phyloP scores from a whole-genome alignment of 2,113 vertebrate species.

The Gnathonemus echidnorhynchus region DNA sequence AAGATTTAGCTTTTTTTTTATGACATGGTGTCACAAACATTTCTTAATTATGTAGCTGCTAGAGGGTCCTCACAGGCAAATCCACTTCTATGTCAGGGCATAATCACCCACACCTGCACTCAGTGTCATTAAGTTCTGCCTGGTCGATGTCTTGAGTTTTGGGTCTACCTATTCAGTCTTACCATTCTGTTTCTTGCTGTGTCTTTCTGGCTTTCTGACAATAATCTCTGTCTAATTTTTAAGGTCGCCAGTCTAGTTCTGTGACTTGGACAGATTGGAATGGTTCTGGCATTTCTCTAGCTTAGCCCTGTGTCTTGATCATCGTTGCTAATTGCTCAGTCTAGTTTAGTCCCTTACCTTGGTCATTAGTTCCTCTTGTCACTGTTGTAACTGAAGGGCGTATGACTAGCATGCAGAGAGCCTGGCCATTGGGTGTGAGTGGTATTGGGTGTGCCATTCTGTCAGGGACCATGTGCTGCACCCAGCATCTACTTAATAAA shows the following conservation, averaged over 20 bases:
- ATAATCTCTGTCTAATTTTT: neutral
- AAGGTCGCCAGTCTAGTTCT: neutral
- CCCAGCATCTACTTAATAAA: neutral
- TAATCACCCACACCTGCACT: neutral
- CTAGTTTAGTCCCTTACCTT: neutral
- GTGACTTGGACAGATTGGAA: neutral
- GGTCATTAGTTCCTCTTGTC: neutral
- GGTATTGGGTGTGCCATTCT: neutral
- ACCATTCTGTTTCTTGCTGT: neutral
- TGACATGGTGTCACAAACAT: neutral
- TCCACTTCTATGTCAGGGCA: neutral
- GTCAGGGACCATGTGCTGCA: neutral
- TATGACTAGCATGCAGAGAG: neutral
- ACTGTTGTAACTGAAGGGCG: neutral
- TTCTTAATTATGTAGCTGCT: neutral
- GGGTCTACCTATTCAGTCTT: neutral
- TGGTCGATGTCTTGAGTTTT: neutral
- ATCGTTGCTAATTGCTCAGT: neutral
- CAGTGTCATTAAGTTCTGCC: neutral
- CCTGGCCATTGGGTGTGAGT: neutral
- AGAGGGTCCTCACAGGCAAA: neutral
- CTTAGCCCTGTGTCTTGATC: neutral
- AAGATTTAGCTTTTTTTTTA: neutral
- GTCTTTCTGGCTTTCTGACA: neutral
- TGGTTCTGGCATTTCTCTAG: neutral